Conservation (phyloP, 1,140 invertebrate species). For the Drosophila ambigua region DNA sequence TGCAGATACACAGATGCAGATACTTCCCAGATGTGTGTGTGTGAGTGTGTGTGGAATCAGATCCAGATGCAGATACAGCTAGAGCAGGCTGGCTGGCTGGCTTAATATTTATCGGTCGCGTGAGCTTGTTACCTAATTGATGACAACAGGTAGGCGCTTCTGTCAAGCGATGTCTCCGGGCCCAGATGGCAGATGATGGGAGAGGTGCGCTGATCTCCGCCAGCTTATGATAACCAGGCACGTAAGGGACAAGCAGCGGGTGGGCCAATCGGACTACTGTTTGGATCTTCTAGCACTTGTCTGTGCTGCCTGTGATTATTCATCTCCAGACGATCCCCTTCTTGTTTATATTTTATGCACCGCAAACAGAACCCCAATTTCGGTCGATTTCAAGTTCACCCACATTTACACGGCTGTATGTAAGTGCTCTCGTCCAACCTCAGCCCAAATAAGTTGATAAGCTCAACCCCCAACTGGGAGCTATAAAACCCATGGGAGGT, state of each 20-base stretch:
- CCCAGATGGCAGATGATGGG: slow-evolving; percentile 30
- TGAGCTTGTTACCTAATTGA: slow-evolving; percentile 84
- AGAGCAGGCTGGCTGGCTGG: slow-evolving; percentile 9
- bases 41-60: slow-evolving; percentile 14
- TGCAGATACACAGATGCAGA: slow-evolving; percentile 28
- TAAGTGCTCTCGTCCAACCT: not conserved
- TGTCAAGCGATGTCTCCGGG: slow-evolving; percentile 51
- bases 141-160: slow-evolving; percentile 83
- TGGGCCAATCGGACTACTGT: slow-evolving; percentile 37
- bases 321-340: too few relatives aligned
- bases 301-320: not conserved
- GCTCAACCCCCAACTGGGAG: not conserved
- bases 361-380: slow-evolving; percentile 19
- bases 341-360: not conserved
- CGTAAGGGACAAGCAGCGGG: slow-evolving; percentile 62
- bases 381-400: slow-evolving; percentile 37
- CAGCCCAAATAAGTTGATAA: slow-evolving; percentile 28
- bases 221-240: slow-evolving; percentile 63
- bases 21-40: not conserved
- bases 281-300: not conserved
- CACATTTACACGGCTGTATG: slow-evolving; percentile 26
- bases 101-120: slow-evolving; percentile 81
- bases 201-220: slow-evolving; percentile 26
- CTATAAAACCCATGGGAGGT: slow-evolving; percentile 24
- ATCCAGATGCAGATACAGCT: slow-evolving; percentile 39